A percentile compares a stretch with the other conserved stretches of the same genome.
phyloP scores from a whole-genome alignment of 2,113 vertebrate genomes.

The Typhlomys cinereus region DNA sequence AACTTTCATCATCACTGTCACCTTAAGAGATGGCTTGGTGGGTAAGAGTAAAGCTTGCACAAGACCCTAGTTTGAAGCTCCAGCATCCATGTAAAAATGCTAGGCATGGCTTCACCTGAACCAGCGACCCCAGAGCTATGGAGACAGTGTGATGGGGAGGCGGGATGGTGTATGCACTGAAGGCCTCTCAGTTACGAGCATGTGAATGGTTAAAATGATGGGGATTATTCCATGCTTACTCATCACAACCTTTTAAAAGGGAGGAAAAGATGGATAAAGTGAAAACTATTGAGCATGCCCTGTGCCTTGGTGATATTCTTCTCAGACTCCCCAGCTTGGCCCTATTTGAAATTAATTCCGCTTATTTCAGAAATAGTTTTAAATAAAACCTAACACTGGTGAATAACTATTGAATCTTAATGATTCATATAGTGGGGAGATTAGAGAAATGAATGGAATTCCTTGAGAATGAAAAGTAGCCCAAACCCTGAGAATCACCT shows the following conservation, averaged over 20 bases:
- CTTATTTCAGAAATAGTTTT: neutral
- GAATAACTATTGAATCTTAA: neutral
- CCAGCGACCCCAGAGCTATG: no score
- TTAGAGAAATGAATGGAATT: neutral
- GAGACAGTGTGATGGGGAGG: neutral
- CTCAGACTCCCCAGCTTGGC: neutral
- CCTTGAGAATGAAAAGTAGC: neutral
- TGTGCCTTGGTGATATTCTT: neutral
- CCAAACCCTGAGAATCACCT: neutral
- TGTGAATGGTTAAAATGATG: neutral
- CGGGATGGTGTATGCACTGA: neutral
- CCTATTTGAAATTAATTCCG: conserved; percentile 10
- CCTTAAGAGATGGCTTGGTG: no score
- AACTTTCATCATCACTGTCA: no score
- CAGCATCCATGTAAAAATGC: no score
- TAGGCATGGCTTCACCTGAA: no score
- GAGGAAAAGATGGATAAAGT: neutral
- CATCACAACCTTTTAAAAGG: neutral
- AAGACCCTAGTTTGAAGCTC: no score
- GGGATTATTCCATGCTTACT: neutral
- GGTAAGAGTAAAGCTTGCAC: no score
- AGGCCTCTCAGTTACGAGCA: neutral
- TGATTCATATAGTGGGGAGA: neutral
- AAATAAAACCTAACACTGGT: neutral
- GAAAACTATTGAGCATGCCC: neutral